Base-by-base conservation (phyloP, 2,113 vertebrate species). In the Corvus cornix region DNA sequence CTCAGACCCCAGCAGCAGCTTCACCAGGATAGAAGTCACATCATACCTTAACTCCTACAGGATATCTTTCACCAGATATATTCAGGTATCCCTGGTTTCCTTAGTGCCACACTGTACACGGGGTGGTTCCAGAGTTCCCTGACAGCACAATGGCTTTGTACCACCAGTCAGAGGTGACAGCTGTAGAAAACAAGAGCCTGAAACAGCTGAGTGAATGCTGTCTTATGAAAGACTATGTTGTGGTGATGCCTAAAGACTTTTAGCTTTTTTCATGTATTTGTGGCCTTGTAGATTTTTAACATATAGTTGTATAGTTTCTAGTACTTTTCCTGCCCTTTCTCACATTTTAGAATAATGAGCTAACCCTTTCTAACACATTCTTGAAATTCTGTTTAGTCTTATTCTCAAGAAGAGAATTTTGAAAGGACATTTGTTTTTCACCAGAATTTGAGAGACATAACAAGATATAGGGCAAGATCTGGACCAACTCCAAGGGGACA, bases 71-170 rank as follows among this genome's bases (percentile, higher is more conserved):
- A 70, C 18, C 31, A 7, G 9, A 55, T 6, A 27, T 8, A 41
- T 2, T 21, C 13, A 72, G 27, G 35, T 52, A 59, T 48, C 6
- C 13, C 28, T 63, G 72, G 24, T 58, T 66, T 74, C 55, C 85
- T 66, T 48, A 83, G 48, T 59, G 43, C n/a, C 27, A 39, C 41
- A 21, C 14, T 18, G 18, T 21, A 41, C 16, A 41, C 0, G 0
- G 35, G 17, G 5, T 37, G 12, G 43, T 64, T 85, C 70, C 75
- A 60, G 37, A 60, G 46, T 9, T 82, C 49, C 28, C 59, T 76
- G 51, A 33, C 22, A 26, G 37, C 3, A 3, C 6, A 4, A 52
- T 31, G 31, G 20, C 23, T 76, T 17, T 27, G 35, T 20, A 48
- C 12, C 53, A 64, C 49, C 63, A 56, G 49, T 7, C 24, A 76